phyloP scores from a whole-genome alignment of 2,113 vertebrate species.

The Barnardius zonarius region DNA sequence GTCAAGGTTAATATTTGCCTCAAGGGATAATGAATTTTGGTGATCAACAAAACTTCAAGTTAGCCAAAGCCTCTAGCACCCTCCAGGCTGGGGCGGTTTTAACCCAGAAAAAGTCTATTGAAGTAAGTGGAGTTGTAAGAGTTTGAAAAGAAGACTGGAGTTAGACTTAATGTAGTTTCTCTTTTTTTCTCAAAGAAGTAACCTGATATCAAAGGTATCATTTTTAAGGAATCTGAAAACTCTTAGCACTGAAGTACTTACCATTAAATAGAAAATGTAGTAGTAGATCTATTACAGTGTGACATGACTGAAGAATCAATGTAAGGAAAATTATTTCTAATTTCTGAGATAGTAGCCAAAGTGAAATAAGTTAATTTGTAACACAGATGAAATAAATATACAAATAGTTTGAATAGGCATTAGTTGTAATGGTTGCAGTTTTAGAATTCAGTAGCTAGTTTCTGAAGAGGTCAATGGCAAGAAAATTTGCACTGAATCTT shows the following conservation, averaged over 20 bases:
- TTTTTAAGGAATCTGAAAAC: neutral
- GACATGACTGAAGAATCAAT: neutral
- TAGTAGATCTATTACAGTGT: neutral
- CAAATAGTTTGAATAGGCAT: neutral
- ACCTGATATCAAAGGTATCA: neutral
- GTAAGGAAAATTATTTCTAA: neutral
- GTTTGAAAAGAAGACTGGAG: neutral
- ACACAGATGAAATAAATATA: neutral
- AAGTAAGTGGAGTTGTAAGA: neutral
- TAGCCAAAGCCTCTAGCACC: neutral
- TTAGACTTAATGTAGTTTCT: neutral
- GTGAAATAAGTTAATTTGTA: neutral
- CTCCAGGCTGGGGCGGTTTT: neutral
- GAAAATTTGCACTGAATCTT: neutral
- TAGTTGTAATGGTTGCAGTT: neutral
- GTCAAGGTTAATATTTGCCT: neutral
- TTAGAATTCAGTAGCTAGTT: neutral
- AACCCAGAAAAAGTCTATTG: neutral
- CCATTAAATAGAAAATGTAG: neutral
- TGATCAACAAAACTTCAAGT: neutral
- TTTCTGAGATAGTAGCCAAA: neutral
- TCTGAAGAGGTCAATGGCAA: neutral
- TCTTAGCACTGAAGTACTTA: neutral
- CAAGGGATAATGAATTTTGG: neutral
- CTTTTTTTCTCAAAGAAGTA: neutral